phyloP scores from a whole-genome alignment of 2,888 invertebrate species.

The Ochropacha duplaris region DNA sequence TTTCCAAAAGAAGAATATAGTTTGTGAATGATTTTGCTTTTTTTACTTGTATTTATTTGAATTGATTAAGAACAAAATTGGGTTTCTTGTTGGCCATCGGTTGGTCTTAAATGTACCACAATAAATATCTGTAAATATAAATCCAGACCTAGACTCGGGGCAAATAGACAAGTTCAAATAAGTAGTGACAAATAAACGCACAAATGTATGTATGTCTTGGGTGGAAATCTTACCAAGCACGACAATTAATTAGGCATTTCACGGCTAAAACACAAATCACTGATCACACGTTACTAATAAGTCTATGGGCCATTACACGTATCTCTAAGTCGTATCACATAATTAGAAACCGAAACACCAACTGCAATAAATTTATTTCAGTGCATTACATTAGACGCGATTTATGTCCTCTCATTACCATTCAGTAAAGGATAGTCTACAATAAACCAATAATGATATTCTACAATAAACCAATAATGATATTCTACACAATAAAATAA shows the following conservation, averaged over 20 bases:
- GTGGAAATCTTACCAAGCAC: too few species aligned
- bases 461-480: too few species aligned
- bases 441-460: neutral
- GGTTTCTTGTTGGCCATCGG: too few species aligned
- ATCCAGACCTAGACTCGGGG: too few species aligned
- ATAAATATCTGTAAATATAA: too few species aligned
- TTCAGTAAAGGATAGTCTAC: neutral
- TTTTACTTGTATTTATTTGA: too few species aligned
- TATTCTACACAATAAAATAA: too few species aligned
- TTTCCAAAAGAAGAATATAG: neutral
- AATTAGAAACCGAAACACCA: neutral
- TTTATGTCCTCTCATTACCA: neutral
- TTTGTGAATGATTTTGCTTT: neutral
- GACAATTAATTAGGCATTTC: neutral
- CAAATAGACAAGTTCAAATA: too few species aligned
- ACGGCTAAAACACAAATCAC: neutral
- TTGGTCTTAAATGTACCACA: too few species aligned
- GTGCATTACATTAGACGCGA: neutral
- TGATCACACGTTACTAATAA: neutral
- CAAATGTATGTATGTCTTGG: too few species aligned
- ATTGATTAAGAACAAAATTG: too few species aligned
- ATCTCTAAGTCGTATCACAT: neutral
- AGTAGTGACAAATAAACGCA: too few species aligned
- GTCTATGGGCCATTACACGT: neutral
- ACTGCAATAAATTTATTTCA: neutral